These are phyloP conservation scores for Ophioninae sp. DNA, from an alignment of 2,888 invertebrate genomes.

Conservation along the genomic window DNA sequence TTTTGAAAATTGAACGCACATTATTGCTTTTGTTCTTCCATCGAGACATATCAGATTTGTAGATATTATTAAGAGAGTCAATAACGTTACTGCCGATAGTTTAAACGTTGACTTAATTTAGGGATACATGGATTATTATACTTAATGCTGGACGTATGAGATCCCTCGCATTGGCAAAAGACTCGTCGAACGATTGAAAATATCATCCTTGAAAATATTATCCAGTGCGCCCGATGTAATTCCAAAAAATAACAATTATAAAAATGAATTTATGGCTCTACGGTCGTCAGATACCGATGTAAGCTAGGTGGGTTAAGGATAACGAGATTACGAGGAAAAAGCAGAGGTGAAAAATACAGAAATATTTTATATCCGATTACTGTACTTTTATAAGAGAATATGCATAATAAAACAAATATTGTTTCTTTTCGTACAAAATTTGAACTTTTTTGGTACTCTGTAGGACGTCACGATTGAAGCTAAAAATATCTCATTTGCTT, in stretches of 20 bases:
- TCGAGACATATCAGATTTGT: slow-evolving; percentile 54
- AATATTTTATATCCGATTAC: slow-evolving; percentile 52
- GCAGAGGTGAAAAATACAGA: slow-evolving; percentile 27
- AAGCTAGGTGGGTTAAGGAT: not conserved
- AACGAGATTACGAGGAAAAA: slow-evolving; percentile 4
- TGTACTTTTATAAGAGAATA: slow-evolving; percentile 45
- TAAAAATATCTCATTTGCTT: not conserved
- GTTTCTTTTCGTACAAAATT: not conserved
- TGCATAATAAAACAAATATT: slow-evolving; percentile 35
- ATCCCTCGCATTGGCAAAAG: not conserved
- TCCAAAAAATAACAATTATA: not conserved
- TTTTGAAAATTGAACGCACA: slow-evolving; percentile 33
- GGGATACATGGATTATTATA: slow-evolving; percentile 42
- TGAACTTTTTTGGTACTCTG: not conserved
- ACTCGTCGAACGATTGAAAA: slow-evolving; percentile 7
- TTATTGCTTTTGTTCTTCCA: slow-evolving; percentile 29
- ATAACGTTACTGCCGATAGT: slow-evolving; percentile 52
- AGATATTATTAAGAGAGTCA: slow-evolving; percentile 54
- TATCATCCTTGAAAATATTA: not conserved
- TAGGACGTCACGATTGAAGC: not conserved
- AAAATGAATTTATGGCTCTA: slow-evolving; percentile 11
- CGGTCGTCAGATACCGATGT: not conserved
- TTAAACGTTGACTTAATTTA: slow-evolving; percentile 51
- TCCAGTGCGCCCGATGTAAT: not conserved
- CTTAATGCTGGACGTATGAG: slow-evolving; percentile 35